Evolutionary conservation across 2,888 invertebrate genomes (phyloP), one percentile per base, ranked within the genome.

Genomic region (Pocota personata): DNA sequence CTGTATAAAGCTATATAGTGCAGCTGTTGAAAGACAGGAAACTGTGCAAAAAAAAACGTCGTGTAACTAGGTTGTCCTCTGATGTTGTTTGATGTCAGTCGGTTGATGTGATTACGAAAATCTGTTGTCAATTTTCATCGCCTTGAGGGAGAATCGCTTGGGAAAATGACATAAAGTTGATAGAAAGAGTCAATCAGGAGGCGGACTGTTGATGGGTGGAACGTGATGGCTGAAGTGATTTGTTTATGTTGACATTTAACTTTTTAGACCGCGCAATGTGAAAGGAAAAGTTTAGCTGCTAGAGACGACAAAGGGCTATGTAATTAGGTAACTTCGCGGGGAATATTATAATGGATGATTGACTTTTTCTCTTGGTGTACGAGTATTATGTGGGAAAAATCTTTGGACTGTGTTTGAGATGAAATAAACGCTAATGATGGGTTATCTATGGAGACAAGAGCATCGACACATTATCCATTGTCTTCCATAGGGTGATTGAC

Each of bases 21-120:
- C 67, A 73, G 82, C 37, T 86, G 76, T 67, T 82, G 72, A 77
- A 71, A 86, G 82, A 66, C 86, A 86, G 86, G 86, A 86, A 86
- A 82, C 76, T 12, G 48, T 32, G 78, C 21, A 50, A 69, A 62
- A 69, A 50, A 69, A 62, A 69, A 58, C 8, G 14, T 69, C 48
- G 77, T 66, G 60, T 82, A 78, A 55, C 62, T 82, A 50, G 62
- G 72, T 73, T 83, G 75, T 75, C 64, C 52, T 69, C 43, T 78
- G 66, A 58, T 80, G 62, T 73, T 67, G 50, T 60, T 57, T 40
- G 75, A 67, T 67, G 75, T 43, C 16, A 60, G 75, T 43, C 16
- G 52, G 2, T 1, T 64, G 83, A 84, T 84, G 80, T 75, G 76
- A 82, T 84, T 86, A 67, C 84, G 76, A 86, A 86, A 86, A 82